Evolutionary conservation across 2,113 vertebrate genomes (phyloP), one percentile per base, ranked within the genome.

Genomic region (human (Homo sapiens)): DNA sequence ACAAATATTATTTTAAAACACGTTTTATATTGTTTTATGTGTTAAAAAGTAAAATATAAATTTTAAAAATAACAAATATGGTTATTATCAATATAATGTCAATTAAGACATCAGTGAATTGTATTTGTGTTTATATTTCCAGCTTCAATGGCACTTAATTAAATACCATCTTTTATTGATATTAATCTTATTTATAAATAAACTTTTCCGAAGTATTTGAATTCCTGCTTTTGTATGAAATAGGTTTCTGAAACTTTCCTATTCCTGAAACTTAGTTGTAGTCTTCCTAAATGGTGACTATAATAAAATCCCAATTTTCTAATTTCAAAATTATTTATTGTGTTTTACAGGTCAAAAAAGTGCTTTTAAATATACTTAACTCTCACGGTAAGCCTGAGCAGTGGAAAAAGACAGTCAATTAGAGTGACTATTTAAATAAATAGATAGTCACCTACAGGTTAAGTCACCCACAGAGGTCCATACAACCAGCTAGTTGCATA

Each of bases 321-420:
- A 40, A 92, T 76, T 92, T 72, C 57, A 89, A 55, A 95, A 70
- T 64, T 64, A 81, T 89, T 73, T 89, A 59, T 83, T 96, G 25
- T 80, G n/a, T 10, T 94, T 93, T 80, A 68, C 8, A 96, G 12
- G 70, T 95, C 48, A 79, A 78, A 94, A 88, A 66, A 57, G 16
- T 81, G 23, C 2, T 93, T 89, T 92, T 66, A 91, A 78, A 68
- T 89, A 38, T 43, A 72, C 79, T 70, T 76, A 23, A 78, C 23
- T 81, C 61, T 86, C 40, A n/a, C 2, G n/a, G 23, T 27, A 72
- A 94, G 59, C 17, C 52, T n/a, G n/a, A 32, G 57, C 52, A 6
- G 17, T 80, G 45, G 45, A 55, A 61, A 27, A 81, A 61, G 18
- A 6, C 6, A 59, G n/a, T 78, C n/a, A 88, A 61, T 61, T 73